phyloP scores from a whole-genome alignment of 1,140 invertebrate genomes.

The Calephelis virginiensis region DNA sequence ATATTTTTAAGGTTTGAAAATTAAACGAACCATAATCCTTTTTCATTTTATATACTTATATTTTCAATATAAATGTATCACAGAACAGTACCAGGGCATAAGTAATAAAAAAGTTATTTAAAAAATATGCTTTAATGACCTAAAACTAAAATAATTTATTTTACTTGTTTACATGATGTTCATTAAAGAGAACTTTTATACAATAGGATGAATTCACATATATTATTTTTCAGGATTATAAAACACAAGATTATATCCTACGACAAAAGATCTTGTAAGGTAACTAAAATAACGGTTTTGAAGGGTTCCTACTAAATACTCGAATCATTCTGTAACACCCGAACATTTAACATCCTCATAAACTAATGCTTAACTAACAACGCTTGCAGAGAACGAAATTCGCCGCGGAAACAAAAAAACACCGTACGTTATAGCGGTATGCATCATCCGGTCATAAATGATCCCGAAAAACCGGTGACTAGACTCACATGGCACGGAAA shows the following conservation, averaged over 20 bases:
- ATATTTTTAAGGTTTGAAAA: too few relatives aligned
- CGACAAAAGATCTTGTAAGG: conserved; percentile 24
- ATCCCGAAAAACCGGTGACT: conserved; percentile 35
- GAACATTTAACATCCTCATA: conserved; percentile 22
- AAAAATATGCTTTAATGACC: too few relatives aligned
- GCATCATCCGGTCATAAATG: conserved; percentile 44
- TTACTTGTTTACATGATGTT: not conserved
- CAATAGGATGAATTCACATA: conserved; percentile 2
- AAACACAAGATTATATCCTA: conserved; percentile 29
- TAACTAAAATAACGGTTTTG: conserved; percentile 19
- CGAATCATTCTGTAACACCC: conserved; percentile 16
- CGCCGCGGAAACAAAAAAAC: conserved; percentile 59
- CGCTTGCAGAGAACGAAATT: conserved; percentile 66
- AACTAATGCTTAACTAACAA: conserved; percentile 33
- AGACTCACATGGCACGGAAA: conserved; percentile 67
- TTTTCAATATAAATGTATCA: too few relatives aligned
- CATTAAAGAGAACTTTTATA: not conserved
- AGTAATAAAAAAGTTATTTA: too few relatives aligned
- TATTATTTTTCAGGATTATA: conserved; percentile 32
- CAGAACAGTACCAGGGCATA: too few relatives aligned
- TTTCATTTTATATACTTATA: too few relatives aligned
- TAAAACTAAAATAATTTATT: not conserved
- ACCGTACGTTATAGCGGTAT: conserved; percentile 55
- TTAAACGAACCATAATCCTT: too few relatives aligned
- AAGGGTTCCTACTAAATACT: conserved; percentile 11